phyloP scores from a whole-genome alignment of 2,888 invertebrate species.

The Meteorus colon region DNA sequence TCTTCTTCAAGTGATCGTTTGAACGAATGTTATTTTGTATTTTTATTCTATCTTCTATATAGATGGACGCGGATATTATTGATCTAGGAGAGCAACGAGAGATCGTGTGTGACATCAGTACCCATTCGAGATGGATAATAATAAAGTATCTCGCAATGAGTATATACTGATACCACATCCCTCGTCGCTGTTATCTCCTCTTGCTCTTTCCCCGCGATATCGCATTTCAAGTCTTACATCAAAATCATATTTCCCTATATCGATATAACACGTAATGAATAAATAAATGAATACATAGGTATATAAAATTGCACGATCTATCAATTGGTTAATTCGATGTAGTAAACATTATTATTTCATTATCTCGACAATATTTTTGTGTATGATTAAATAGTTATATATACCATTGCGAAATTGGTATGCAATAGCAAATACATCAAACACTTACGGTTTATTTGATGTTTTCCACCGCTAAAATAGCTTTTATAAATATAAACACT shows the following conservation, averaged over 20 bases:
- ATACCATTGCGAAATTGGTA: background rate
- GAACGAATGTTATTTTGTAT: background rate
- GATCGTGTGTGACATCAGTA: constrained; percentile 13
- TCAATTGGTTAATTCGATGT: background rate
- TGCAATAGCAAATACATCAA: background rate
- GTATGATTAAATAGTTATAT: background rate
- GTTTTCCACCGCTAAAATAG: constrained; percentile 37
- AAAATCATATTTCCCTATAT: constrained; percentile 24
- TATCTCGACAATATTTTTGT: background rate
- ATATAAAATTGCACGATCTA: background rate
- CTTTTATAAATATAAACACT: constrained; percentile 29
- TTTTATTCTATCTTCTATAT: background rate
- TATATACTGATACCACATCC: constrained; percentile 35
- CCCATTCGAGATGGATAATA: constrained; percentile 5
- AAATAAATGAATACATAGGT: background rate
- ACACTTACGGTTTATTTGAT: constrained; percentile 25
- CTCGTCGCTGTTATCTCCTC: constrained; percentile 30
- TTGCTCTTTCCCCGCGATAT: constrained; percentile 23
- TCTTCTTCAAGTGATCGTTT: background rate
- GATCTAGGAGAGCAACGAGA: background rate
- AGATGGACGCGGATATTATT: background rate
- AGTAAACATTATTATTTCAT: background rate
- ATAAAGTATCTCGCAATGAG: constrained; percentile 30
- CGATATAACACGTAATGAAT: constrained; percentile 13
- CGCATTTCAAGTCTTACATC: constrained; percentile 37